These are phyloP conservation scores for Pyrgilauda ruficollis DNA, from an alignment of 2,113 vertebrate genomes.

Conservation along the genomic window DNA sequence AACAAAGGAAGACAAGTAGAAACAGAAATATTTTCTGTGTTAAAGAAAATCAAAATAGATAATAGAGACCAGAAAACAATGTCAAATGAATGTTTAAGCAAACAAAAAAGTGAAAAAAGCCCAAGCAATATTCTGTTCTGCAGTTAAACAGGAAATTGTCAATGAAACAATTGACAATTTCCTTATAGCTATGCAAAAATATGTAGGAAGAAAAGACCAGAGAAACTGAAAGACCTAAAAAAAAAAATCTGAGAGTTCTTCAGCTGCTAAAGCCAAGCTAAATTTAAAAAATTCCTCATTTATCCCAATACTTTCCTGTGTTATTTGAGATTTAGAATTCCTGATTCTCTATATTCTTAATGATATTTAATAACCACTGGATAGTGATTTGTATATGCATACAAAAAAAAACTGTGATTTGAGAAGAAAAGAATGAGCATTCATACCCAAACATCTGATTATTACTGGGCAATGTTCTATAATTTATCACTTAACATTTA, in stretches of 20 bases:
- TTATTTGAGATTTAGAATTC: not conserved
- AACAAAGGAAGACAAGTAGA: not conserved
- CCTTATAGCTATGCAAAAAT: not conserved
- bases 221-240: not conserved
- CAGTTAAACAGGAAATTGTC: not conserved
- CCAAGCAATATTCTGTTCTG: not conserved
- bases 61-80: not conserved
- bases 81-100: not conserved
- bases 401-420: not conserved
- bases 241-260: not conserved
- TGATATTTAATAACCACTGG: not conserved
- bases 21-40: not conserved
- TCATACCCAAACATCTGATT: not conserved
- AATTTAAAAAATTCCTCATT: not conserved
- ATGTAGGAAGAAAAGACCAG: not conserved
- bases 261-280: not conserved
- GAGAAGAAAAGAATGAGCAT: not conserved
- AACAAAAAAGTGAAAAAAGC: not conserved
- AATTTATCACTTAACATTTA: not conserved
- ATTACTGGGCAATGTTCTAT: not conserved
- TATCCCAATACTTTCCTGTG: not conserved
- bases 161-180: not conserved
- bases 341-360: not conserved
- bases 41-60: not conserved
- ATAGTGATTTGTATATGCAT: not conserved